Evolutionary conservation across 2,113 vertebrate species (phyloP), one percentile per base, ranked within the genome.

Genomic region (Nothobranchius furzeri): DNA sequence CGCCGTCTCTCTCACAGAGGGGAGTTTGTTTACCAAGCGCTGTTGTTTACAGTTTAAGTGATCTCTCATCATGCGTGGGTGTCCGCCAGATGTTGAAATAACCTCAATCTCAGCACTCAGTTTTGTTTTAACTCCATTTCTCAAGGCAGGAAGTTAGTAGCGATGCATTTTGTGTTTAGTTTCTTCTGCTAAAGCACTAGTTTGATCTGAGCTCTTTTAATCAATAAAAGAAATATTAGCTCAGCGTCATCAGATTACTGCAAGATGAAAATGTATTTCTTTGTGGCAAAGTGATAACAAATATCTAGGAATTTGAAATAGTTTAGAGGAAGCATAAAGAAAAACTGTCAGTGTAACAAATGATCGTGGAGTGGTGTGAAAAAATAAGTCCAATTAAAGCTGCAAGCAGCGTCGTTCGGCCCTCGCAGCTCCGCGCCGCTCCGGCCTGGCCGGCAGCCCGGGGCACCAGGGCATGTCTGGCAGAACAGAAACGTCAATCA

Each of bases 1-100:
- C 24, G 43, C 7, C 50, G 1, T 30, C 12, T 66, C 62, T 46
- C 64, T 54, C 20, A 0, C 49, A 57, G 10, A 77, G 50, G 50
- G 45, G 50, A 67, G 60, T 74, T 59, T 72, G 60, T 81, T 77
- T 75, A 69, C 46, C 24, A 43, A 67, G 43, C 47, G 15, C 60
- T 69, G 43, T 65, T 82, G 66, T 73, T 79, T 64, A 65, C 80
- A 75, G 54, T 65, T 65, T 52, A 58, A 2, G 48, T 12, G 5
- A 54, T 42, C 49, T 59, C 24, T 76, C 55, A 60, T 43, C 54
- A 46, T 68, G 61, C 37, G 81, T 58, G 61, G 63, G 74, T 13
- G 66, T 76, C 36, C 58, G 64, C 68, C 82, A 86, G 80, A 83
- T 85, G 84, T 83, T 79, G 47, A 72, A 60, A 64, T 75, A 75